Conservation (phyloP, 2,888 invertebrate species). For the Coremacera marginata region DNA sequence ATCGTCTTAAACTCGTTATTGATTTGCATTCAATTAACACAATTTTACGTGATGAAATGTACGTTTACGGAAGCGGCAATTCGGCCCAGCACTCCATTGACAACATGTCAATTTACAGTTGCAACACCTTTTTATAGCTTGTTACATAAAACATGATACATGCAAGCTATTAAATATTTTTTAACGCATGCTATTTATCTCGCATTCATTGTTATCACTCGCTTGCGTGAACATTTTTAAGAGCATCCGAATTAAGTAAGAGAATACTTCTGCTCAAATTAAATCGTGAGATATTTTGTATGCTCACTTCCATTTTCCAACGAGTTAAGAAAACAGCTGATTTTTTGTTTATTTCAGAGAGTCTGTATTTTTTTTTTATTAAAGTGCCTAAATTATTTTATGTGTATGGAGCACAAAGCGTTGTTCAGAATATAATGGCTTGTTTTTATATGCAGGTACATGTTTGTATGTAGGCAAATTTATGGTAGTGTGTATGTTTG, state of each 20-base stretch:
- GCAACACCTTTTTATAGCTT: too few species aligned
- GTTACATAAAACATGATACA: too few species aligned
- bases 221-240: not conserved
- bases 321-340: constrained; percentile 28
- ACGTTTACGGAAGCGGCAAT: too few species aligned
- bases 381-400: not conserved
- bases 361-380: constrained; percentile 17
- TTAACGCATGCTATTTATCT: not conserved
- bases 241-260: not conserved
- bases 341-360: constrained; percentile 39
- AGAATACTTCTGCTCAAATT: not conserved
- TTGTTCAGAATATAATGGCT: not conserved
- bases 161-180: not conserved
- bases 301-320: constrained; percentile 12
- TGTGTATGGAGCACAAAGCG: not conserved
- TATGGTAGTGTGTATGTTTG: too few species aligned
- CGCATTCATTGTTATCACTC: not conserved
- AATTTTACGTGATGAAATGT: too few species aligned
- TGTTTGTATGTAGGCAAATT: too few species aligned
- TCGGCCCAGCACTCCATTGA: too few species aligned
- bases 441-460: not conserved
- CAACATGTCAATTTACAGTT: too few species aligned
- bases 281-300: not conserved
- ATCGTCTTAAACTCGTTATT: too few species aligned
- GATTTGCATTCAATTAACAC: too few species aligned